Percentiles rank a stretch among this genome's conserved stretches.
These are phyloP conservation scores for Nannoperca obscura DNA, from an alignment of 2,797 vertebrate species.

Conservation along the genomic window DNA sequence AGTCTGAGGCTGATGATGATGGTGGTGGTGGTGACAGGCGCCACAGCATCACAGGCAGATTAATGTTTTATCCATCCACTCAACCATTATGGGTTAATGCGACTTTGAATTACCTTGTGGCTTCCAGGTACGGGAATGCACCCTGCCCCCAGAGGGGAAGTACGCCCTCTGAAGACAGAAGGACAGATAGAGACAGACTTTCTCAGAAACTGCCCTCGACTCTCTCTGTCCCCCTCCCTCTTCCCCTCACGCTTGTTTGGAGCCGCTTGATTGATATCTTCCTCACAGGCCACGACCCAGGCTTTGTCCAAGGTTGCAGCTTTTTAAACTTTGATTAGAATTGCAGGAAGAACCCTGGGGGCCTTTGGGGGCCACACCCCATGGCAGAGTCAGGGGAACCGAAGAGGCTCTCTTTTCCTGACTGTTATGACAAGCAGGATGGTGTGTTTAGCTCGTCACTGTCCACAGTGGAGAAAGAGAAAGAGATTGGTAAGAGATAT, in stretches of 20 bases:
- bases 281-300: conserved; percentile 69
- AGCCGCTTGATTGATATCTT: conserved; percentile 81
- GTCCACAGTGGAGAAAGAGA: conserved; percentile 37
- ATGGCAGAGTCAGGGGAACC: conserved; percentile 34
- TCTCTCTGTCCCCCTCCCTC: conserved; percentile 43
- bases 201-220: conserved; percentile 46
- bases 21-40: conserved; percentile 47
- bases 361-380: conserved; percentile 50
- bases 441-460: conserved; percentile 65
- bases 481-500: conserved; percentile 26
- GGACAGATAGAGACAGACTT: conserved; percentile 38
- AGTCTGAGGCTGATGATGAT: conserved; percentile 56
- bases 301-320: conserved; percentile 76
- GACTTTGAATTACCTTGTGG: conserved; percentile 57
- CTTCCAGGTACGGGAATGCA: conserved; percentile 44
- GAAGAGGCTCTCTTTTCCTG: conserved; percentile 54
- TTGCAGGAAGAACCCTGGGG: conserved; percentile 80
- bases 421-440: conserved; percentile 66
- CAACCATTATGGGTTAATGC: conserved; percentile 62
- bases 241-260: conserved; percentile 71
- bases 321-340: conserved; percentile 82
- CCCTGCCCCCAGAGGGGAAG: conserved; percentile 26
- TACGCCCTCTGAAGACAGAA: conserved; percentile 39
- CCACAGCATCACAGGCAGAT: conserved; percentile 61
- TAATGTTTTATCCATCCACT: conserved; percentile 71